Conservation (phyloP, 1,140 invertebrate species). For the Neoseiulus cucumeris region DNA sequence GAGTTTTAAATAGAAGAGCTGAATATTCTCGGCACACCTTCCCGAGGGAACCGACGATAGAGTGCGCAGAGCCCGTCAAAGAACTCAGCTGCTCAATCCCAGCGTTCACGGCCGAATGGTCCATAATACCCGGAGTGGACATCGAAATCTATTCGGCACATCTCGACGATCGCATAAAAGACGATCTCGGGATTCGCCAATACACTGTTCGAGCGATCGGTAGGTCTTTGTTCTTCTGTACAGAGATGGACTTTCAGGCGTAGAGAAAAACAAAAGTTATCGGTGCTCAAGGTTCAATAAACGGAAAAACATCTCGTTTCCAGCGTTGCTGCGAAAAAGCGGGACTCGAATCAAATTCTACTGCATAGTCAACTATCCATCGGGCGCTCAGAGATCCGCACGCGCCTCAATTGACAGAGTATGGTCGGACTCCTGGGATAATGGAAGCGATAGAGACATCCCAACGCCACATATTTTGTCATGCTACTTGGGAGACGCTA, state of each 20-base stretch:
- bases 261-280: too few species aligned
- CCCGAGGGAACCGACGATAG: not conserved
- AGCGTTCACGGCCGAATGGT: conserved; percentile 2
- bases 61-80: not conserved
- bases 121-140: not conserved
- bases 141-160: not conserved
- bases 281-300: too few species aligned
- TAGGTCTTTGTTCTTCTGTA: not conserved
- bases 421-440: conserved; percentile 1
- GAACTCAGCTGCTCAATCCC: not conserved
- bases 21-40: too few species aligned
- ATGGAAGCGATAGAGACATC: not conserved
- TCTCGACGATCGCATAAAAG: not conserved
- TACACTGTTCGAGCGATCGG: not conserved
- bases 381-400: not conserved
- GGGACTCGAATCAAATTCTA: not conserved
- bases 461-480: not conserved
- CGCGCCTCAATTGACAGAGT: not conserved
- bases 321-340: not conserved
- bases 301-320: too few species aligned
- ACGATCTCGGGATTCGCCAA: not conserved
- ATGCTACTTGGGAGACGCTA: not conserved
- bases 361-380: not conserved
- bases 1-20: not conserved
- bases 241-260: not conserved